Evolutionary conservation across 2,113 vertebrate genomes (phyloP).

Genomic region (Trichechus manatus): DNA sequence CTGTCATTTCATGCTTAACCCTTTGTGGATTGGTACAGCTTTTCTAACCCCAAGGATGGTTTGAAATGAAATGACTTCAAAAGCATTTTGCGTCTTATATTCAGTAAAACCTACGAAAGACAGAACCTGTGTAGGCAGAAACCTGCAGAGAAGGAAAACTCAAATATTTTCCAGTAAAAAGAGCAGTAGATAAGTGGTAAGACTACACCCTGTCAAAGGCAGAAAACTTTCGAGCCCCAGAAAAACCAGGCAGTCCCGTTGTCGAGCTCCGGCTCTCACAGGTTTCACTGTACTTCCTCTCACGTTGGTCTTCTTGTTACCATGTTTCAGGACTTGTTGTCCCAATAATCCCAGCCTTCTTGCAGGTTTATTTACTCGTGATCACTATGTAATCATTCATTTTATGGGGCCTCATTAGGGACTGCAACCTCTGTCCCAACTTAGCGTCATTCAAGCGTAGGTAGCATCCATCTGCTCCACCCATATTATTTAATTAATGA

Average conservation of each 20-base stretch:
- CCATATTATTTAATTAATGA: conserved; percentile 98
- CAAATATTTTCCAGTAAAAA: not conserved
- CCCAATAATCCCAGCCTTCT: conserved; percentile 86
- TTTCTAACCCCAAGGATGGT: not conserved
- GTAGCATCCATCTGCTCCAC: conserved; percentile 97
- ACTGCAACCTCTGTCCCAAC: conserved; percentile 91
- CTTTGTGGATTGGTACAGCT: not conserved
- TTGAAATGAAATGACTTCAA: not conserved
- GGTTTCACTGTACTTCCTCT: conserved; percentile 9
- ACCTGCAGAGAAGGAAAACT: not conserved
- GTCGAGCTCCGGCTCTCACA: not conserved
- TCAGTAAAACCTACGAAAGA: not conserved
- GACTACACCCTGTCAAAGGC: not conserved
- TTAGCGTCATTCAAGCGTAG: conserved; percentile 95
- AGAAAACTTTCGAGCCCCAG: not conserved
- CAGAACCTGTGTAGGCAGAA: not conserved
- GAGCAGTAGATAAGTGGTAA: not conserved
- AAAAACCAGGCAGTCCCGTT: not conserved
- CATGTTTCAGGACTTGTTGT: conserved; percentile 89
- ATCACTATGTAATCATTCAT: conserved; percentile 92
- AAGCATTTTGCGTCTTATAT: conserved; percentile 15
- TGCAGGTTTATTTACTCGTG: conserved; percentile 89
- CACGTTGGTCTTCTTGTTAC: conserved; percentile 81
- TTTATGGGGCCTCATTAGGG: conserved; percentile 92
- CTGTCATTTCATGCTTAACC: conserved; percentile 46